phyloP scores from a whole-genome alignment of 1,140 invertebrate species.

The Mesaphorura yosii region DNA sequence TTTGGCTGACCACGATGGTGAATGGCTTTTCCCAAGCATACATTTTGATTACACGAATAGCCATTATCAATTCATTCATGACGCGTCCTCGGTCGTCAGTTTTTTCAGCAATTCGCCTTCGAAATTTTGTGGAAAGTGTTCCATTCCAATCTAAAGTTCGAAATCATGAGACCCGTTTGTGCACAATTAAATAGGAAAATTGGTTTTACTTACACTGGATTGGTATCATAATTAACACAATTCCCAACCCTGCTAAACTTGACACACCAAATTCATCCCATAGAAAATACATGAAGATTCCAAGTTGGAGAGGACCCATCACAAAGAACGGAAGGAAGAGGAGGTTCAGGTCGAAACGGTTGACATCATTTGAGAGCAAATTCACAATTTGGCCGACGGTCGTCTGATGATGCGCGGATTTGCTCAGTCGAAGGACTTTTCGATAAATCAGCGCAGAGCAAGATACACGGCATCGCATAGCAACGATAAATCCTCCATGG shows the following conservation, averaged over 20 bases:
- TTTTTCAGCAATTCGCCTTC: conserved; percentile 51
- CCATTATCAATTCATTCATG: conserved; percentile 23
- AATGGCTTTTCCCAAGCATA: conserved; percentile 28
- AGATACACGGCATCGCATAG: conserved; percentile 65
- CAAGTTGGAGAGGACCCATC: conserved; percentile 39
- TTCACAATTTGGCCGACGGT: conserved; percentile 43
- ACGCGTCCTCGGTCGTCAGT: conserved; percentile 54
- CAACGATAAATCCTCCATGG: conserved; percentile 43
- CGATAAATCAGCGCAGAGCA: conserved; percentile 67
- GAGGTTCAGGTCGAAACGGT: conserved; percentile 41
- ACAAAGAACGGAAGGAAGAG: conserved; percentile 41
- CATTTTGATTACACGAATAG: conserved; percentile 26
- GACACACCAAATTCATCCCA: conserved; percentile 36
- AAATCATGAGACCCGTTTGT: not conserved
- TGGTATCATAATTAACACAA: conserved; percentile 40
- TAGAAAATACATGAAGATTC: conserved; percentile 40
- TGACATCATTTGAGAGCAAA: conserved; percentile 41
- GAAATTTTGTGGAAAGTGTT: conserved; percentile 52
- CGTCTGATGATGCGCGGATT: conserved; percentile 39
- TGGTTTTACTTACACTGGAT: conserved; percentile 36
- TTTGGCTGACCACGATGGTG: conserved; percentile 8
- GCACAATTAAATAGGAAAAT: not conserved
- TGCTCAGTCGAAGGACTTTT: conserved; percentile 46
- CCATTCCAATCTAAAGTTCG: conserved; percentile 53
- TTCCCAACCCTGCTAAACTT: conserved; percentile 38